Percentiles rank a stretch among this genome's conserved stretches.
Evolutionary conservation across 2,888 invertebrate species (phyloP).

Genomic region (Alsophila aescularia): DNA sequence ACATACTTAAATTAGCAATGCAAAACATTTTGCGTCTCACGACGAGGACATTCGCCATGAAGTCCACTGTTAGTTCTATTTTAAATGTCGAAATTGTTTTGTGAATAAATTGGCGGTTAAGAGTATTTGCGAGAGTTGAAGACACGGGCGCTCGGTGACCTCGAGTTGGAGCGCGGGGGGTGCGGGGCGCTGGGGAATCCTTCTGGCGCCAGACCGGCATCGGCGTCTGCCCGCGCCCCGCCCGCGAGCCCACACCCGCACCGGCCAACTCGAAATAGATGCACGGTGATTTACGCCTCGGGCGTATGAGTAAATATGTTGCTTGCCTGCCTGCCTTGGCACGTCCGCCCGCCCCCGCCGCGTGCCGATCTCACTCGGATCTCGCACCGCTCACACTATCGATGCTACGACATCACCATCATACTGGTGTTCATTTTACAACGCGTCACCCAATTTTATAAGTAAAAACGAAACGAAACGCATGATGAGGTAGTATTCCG

Average conservation of each 20-base stretch:
- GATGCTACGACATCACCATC: slow-evolving; percentile 9
- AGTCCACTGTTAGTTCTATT: slow-evolving; percentile 29
- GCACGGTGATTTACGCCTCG: slow-evolving; percentile 83
- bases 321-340: slow-evolving; percentile 80
- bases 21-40: slow-evolving; percentile 15
- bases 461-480: slow-evolving; percentile 26
- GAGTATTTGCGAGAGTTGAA: slow-evolving; percentile 50
- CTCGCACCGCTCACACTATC: slow-evolving; percentile 40
- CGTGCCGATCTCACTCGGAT: slow-evolving; percentile 62
- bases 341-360: slow-evolving; percentile 76
- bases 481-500: slow-evolving; percentile 24
- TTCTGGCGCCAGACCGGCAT: slow-evolving; percentile 85
- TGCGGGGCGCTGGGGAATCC: slow-evolving; percentile 84
- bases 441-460: slow-evolving; percentile 24
- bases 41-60: slow-evolving; percentile 16
- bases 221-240: slow-evolving; percentile 77
- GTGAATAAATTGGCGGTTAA: slow-evolving; percentile 47
- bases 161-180: slow-evolving; percentile 56
- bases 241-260: slow-evolving; percentile 56
- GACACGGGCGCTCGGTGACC: slow-evolving; percentile 63
- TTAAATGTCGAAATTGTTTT: slow-evolving; percentile 36
- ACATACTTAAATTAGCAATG: slow-evolving; percentile 9
- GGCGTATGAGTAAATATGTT: slow-evolving; percentile 81
- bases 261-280: slow-evolving; percentile 80
- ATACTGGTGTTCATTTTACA: slow-evolving; percentile 23